phyloP scores from a whole-genome alignment of 2,113 vertebrate species.

The Tyrannus savana region DNA sequence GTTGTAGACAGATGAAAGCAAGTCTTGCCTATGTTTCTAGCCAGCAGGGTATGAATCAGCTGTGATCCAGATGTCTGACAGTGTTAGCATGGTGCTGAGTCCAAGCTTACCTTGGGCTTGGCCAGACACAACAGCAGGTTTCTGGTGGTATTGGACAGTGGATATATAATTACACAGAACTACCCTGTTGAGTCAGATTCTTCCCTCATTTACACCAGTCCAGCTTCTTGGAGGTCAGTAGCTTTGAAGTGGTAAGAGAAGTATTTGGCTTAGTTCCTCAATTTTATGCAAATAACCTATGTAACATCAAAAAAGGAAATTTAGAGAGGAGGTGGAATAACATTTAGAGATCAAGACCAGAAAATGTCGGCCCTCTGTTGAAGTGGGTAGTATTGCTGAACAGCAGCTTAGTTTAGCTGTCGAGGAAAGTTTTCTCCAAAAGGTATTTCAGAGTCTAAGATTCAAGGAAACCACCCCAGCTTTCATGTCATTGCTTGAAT shows the following conservation, averaged over 20 bases:
- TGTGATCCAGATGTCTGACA: conserved; percentile 25
- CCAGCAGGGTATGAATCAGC: conserved; percentile 18
- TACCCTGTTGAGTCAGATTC: conserved; percentile 15
- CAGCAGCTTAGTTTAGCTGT: not conserved
- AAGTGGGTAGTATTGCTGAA: not conserved
- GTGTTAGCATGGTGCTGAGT: not conserved
- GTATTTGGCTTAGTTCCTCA: conserved; percentile 19
- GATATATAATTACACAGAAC: conserved; percentile 36
- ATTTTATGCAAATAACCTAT: conserved; percentile 48
- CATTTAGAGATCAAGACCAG: not conserved
- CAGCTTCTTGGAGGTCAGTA: conserved; percentile 29
- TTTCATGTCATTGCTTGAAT: not conserved
- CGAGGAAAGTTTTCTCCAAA: not conserved
- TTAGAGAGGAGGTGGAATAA: conserved; percentile 11
- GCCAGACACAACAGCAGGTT: conserved; percentile 12
- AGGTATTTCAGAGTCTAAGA: not conserved
- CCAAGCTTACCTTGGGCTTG: conserved; percentile 21
- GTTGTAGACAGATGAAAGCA: not conserved
- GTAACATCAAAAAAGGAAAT: conserved; percentile 55
- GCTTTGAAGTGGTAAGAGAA: conserved; percentile 48
- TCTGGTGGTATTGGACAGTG: conserved; percentile 19
- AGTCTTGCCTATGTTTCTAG: not conserved
- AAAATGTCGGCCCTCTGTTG: not conserved
- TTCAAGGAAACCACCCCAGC: not conserved
- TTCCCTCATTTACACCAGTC: conserved; percentile 15